Evolutionary conservation across 2,113 vertebrate species (phyloP), one percentile per base, ranked within the genome.

Genomic region (Numida meleagris): DNA sequence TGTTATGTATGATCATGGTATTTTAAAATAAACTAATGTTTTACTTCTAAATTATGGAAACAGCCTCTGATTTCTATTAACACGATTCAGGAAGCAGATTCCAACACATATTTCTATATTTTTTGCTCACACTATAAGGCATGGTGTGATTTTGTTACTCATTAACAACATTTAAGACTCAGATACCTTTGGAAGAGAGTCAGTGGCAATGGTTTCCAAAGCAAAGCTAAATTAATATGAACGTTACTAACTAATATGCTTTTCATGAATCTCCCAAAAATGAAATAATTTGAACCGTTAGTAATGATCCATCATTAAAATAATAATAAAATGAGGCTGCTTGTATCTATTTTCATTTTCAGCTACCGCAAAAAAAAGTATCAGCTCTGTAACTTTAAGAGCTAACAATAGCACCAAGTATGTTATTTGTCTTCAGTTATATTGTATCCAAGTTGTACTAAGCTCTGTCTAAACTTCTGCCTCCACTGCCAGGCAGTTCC

Each of bases 201-300:
- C n/a, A 46, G 7, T 62, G 14, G 72, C 58, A 72, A 89, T 24
- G 9, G 20, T 70, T 92, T 95, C 42, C 45, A 91, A 61, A 6
- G 2, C 5, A 83, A 87, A 95, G 34, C 57, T 84, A 88, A 86
- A 91, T 79, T 83, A 88, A 86, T 59, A 45, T 33, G 3, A 78
- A 61, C 59, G 6, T 61, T 85, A 67, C 55, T 80, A 79, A 82
- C 29, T 50, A 94, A 82, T 38, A 74, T 36, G 31, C 2, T 82
- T 91, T 94, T 45, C 33, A 70, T 42, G 3, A 91, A 85, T 38
- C 17, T 43, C 17, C 16, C n/a, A 94, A 93, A 81, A 90, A 70
- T 29, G 0, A 70, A 90, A 66, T 68, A 67, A 85, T 8, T 82
- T 31, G 65, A 66, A 82, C 34, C 63, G 20, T 8, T 46, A 76